phyloP scores from a whole-genome alignment of 2,888 invertebrate genomes.

The Corbicula japonica region DNA sequence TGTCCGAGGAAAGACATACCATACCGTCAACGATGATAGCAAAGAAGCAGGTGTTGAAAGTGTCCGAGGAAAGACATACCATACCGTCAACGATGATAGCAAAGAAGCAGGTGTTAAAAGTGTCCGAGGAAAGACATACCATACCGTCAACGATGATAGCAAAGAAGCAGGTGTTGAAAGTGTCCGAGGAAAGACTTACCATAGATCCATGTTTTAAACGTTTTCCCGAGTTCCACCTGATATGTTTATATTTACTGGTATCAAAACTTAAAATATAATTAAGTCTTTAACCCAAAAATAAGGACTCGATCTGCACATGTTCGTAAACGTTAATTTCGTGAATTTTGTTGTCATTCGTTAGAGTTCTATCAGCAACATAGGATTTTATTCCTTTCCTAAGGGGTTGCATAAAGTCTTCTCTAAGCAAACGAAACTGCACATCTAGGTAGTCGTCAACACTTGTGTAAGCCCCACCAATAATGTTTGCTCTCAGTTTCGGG shows the following conservation, averaged over 20 bases:
- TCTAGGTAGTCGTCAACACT: slow-evolving; percentile 91
- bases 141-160: too few species aligned
- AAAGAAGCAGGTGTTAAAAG: too few species aligned
- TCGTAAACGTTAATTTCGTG: slow-evolving; percentile 76
- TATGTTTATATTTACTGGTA: slow-evolving; percentile 25
- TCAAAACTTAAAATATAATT: slow-evolving; percentile 71
- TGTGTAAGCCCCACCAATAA: slow-evolving; percentile 89
- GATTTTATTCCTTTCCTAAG: slow-evolving; percentile 90
- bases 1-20: too few species aligned
- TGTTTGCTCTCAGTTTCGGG: slow-evolving; percentile 88
- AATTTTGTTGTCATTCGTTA: slow-evolving; percentile 7
- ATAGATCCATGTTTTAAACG: slow-evolving; percentile 91
- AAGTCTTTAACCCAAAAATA: slow-evolving; percentile 68
- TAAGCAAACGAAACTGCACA: slow-evolving; percentile 91
- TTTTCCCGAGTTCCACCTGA: slow-evolving; percentile 88
- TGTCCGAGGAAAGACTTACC: slow-evolving; percentile 90
- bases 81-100: too few species aligned
- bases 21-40: too few species aligned
- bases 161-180: slow-evolving; percentile 90
- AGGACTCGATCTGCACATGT: slow-evolving; percentile 72
- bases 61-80: too few species aligned
- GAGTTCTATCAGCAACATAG: slow-evolving; percentile 85
- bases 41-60: too few species aligned
- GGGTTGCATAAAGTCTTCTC: slow-evolving; percentile 93
- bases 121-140: too few species aligned